Base-by-base conservation (phyloP, 2,113 vertebrate genomes). In the Myrmecobius fasciatus region DNA sequence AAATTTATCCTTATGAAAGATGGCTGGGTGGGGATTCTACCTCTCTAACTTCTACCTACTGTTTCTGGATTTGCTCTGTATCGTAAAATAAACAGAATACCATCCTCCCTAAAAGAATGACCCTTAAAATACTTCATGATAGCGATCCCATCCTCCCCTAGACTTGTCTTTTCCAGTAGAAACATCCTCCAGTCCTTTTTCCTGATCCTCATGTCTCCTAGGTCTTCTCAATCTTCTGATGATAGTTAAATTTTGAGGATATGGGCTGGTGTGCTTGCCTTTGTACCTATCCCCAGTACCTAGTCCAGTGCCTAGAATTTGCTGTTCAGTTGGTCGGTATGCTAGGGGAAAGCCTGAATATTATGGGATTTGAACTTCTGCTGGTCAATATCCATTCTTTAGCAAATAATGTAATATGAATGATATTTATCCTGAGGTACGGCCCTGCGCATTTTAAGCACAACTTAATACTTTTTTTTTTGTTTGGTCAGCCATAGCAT, bases 401-500 rank as follows among this genome's bases (percentile, higher is more conserved):
- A 43, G 51, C 17, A 14, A 12, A 25, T 8, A 83, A 3, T n/a
- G 22, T n/a, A 28, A 53, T 92, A 20, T 90, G 88, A 92, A 12
- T 67, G 89, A 92, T 25, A 8, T 46, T 94, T 93, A 52, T 1
- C 60, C 36, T 36, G 60, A 3, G 36, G 31, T 12, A 36, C 36
- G 46, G 8, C 54, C 60, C 60, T 67, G 60, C 36, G 60, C 14
- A 53, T 6, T 25, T 17, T 51, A 47, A 89, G 36, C 8, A 93
- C 49, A 28, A 0, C 28, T 53, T 43, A 46, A 92, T 26, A 48
- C 36, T 6, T 22, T n/a, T 6, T 22, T n/a, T 46, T 67, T 91
- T 92, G 31, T 36, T 95, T 96, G 94, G 25, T 49, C 89, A 52
- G 36, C 90, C 52, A 49, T 48, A 95, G 43, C 89, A 83, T 94